A percentile compares a stretch with the other conserved stretches of the same genome.
phyloP scores from a whole-genome alignment of 1,140 invertebrate species.

The Limonius californicus region DNA sequence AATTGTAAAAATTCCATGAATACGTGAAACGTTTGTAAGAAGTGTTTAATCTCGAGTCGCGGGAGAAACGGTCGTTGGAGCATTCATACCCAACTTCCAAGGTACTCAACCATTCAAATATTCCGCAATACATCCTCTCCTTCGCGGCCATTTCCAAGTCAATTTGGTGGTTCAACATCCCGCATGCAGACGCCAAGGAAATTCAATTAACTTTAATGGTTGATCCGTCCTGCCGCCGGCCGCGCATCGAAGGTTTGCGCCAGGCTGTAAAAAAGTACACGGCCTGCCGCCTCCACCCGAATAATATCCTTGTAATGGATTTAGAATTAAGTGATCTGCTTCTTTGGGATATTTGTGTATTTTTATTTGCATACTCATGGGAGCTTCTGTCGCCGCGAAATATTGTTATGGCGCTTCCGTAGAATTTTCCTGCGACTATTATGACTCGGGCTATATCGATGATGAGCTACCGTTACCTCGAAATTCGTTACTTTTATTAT shows the following conservation, averaged over 20 bases:
- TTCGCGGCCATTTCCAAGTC: conserved; percentile 47
- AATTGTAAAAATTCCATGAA: conserved; percentile 15
- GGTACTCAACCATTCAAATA: conserved; percentile 30
- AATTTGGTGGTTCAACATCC: conserved; percentile 46
- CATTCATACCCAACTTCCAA: conserved; percentile 16
- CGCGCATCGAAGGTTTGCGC: conserved; percentile 27
- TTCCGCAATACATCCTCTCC: conserved; percentile 37
- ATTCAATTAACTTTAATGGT: conserved; percentile 50
- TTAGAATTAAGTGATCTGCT: conserved; percentile 43
- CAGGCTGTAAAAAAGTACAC: conserved; percentile 35
- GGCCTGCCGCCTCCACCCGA: conserved; percentile 29
- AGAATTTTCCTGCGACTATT: neutral
- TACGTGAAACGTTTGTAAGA: conserved; percentile 9
- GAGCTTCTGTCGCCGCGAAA: conserved; percentile 3
- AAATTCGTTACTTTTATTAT: conserved; percentile 7
- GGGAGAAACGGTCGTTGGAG: conserved; percentile 11
- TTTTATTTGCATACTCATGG: conserved; percentile 38
- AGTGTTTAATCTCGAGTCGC: conserved; percentile 7
- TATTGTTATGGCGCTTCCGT: neutral
- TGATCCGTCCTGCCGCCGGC: conserved; percentile 37
- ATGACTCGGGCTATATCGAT: neutral
- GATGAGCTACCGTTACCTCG: neutral
- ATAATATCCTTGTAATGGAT: conserved; percentile 43
- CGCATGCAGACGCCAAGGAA: conserved; percentile 44
- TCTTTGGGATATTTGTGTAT: conserved; percentile 30